A percentile compares a stretch with the other conserved stretches of the same genome.
These are phyloP conservation scores for Chloromyia formosa DNA, from an alignment of 2,888 invertebrate species.

Conservation along the genomic window DNA sequence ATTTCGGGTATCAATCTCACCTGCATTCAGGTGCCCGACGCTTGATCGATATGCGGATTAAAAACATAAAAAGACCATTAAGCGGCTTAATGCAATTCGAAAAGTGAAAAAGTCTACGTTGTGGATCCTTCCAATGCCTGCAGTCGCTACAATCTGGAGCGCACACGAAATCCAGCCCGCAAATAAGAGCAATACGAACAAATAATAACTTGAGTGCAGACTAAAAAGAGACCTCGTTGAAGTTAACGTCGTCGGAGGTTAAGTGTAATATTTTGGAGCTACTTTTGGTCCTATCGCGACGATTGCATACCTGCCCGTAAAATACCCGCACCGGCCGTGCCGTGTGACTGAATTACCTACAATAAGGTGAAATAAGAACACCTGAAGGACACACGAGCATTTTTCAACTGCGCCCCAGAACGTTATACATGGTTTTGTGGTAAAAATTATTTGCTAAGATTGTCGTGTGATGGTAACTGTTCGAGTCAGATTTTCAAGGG, in stretches of 20 bases:
- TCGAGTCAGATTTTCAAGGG: too few species aligned
- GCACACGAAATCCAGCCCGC: too few species aligned
- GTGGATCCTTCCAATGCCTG: not conserved
- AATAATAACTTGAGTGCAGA: not conserved
- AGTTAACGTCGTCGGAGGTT: not conserved
- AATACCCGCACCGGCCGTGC: not conserved
- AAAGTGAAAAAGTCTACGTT: constrained; percentile 53
- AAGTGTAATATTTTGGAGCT: constrained; percentile 6
- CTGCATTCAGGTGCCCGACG: constrained; percentile 32
- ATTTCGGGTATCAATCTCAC: constrained; percentile 18
- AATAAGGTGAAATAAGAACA: constrained; percentile 13
- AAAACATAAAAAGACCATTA: constrained; percentile 54
- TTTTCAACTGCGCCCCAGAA: not conserved
- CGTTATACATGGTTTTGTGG: too few species aligned
- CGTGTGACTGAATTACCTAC: constrained; percentile 12
- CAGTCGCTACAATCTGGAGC: too few species aligned
- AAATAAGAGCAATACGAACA: constrained; percentile 9
- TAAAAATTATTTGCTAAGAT: too few species aligned
- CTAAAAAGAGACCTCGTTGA: not conserved
- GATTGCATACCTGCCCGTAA: not conserved
- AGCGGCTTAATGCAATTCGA: constrained; percentile 53
- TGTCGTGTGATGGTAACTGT: not conserved
- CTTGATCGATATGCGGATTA: constrained; percentile 32
- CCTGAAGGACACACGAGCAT: not conserved
- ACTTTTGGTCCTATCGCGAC: not conserved